Percentiles rank a stretch among this genome's conserved stretches.
phyloP scores from a whole-genome alignment of 2,797 vertebrate genomes.

The Sebastes taczanowskii region DNA sequence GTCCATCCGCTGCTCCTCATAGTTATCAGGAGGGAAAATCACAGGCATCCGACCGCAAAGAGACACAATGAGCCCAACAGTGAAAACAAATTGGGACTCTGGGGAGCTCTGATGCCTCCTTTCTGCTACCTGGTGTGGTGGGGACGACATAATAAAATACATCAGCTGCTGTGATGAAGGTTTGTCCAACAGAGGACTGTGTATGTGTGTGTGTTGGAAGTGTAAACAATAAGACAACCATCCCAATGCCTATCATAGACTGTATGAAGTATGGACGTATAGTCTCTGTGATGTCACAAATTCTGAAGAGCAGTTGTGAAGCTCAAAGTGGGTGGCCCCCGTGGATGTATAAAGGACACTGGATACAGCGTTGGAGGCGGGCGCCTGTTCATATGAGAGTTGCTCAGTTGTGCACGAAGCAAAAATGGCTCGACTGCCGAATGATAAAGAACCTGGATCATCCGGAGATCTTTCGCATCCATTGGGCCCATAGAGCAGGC shows the following conservation, averaged over 20 bases:
- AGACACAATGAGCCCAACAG: conserved; percentile 50
- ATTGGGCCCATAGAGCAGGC: too few species aligned
- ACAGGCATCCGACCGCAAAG: conserved; percentile 36
- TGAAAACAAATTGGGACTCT: conserved; percentile 60
- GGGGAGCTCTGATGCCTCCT: conserved; percentile 44
- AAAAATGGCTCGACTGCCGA: too few species aligned
- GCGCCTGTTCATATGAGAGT: too few species aligned
- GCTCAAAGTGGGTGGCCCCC: too few species aligned
- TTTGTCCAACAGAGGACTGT: not conserved
- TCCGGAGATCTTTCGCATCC: too few species aligned
- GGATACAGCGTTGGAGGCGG: too few species aligned
- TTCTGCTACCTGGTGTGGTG: conserved; percentile 14
- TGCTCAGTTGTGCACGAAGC: too few species aligned
- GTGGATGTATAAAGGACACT: too few species aligned
- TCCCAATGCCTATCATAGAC: not conserved
- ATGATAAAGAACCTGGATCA: too few species aligned
- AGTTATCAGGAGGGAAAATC: conserved; percentile 47
- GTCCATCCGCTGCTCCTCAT: conserved; percentile 7
- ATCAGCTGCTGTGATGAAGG: conserved; percentile 9
- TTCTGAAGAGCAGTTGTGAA: too few species aligned
- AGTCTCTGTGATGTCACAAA: too few species aligned
- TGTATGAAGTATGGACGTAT: not conserved
- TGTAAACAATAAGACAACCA: conserved; percentile 3
- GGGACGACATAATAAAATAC: conserved; percentile 22
- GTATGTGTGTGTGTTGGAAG: conserved; percentile 2